A percentile compares a stretch with the other conserved stretches of the same genome.
Evolutionary conservation across 1,140 invertebrate genomes (phyloP).

Genomic region (Cephus cinctus): DNA sequence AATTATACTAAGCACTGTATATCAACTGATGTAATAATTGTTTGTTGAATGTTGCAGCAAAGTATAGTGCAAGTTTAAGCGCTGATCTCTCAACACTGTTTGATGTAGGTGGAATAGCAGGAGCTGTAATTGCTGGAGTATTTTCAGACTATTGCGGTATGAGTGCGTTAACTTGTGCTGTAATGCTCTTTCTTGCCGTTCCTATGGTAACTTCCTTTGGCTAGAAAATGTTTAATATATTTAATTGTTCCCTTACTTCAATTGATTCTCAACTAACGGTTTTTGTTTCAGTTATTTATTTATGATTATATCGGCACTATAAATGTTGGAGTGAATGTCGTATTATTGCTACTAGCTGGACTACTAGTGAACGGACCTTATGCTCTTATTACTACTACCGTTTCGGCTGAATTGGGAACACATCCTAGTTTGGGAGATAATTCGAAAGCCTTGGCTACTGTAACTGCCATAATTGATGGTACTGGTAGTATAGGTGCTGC

Average conservation of each 20-base stretch:
- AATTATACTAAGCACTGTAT: background rate
- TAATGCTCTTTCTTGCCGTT: constrained; percentile 78
- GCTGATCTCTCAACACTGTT: constrained; percentile 88
- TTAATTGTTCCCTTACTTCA: background rate
- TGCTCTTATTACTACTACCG: constrained; percentile 93
- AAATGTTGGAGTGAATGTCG: constrained; percentile 63
- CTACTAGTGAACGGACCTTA: constrained; percentile 93
- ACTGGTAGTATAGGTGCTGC: constrained; percentile 93
- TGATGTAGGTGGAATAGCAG: constrained; percentile 86
- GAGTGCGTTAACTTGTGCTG: constrained; percentile 80
- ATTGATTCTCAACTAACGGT: constrained; percentile 6
- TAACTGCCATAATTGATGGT: constrained; percentile 96
- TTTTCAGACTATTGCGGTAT: constrained; percentile 81
- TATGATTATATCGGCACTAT: constrained; percentile 72
- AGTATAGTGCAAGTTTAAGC: constrained; percentile 67
- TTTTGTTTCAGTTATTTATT: constrained; percentile 68
- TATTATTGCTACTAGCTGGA: constrained; percentile 76
- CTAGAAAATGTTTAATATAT: background rate
- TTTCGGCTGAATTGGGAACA: constrained; percentile 91
- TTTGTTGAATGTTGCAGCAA: constrained; percentile 57
- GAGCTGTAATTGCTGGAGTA: constrained; percentile 85
- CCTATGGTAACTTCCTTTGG: constrained; percentile 71
- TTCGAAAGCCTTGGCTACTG: constrained; percentile 88
- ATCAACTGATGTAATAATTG: background rate
- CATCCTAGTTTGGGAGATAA: constrained; percentile 83